These are phyloP conservation scores for Aurelia sp. DNA, from an alignment of 30 jellyfish, hydroid and myxozoan genomes.

Conservation along the genomic window DNA sequence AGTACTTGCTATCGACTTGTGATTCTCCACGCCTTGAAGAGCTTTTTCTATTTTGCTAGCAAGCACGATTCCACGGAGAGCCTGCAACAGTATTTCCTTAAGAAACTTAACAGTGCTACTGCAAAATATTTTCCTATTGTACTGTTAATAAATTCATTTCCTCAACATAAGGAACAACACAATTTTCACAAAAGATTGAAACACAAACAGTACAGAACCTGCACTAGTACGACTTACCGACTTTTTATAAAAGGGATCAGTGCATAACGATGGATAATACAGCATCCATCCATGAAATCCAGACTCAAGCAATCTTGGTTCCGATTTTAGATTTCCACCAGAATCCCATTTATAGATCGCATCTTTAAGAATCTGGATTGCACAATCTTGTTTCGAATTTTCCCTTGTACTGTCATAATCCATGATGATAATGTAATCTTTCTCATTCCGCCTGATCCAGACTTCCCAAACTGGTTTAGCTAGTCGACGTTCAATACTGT, in stretches of 20 bases:
- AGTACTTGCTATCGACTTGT: too few species aligned
- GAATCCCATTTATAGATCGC: slow-evolving; percentile 59
- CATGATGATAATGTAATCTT: slow-evolving; percentile 66
- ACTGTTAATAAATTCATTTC: too few species aligned
- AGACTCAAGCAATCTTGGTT: slow-evolving; percentile 69
- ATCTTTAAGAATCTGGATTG: slow-evolving; percentile 76
- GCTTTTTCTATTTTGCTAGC: too few species aligned
- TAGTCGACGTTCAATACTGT: slow-evolving; percentile 85
- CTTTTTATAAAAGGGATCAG: slow-evolving; percentile 82
- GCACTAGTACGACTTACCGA: slow-evolving; percentile 28
- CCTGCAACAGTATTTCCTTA: too few species aligned
- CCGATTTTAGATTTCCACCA: slow-evolving; percentile 22
- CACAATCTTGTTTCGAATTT: slow-evolving; percentile 41
- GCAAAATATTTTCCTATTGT: too few species aligned
- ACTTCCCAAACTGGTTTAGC: slow-evolving; percentile 77
- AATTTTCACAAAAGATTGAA: too few species aligned
- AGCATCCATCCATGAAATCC: slow-evolving; percentile 93
- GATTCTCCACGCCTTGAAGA: too few species aligned
- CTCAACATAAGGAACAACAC: too few species aligned
- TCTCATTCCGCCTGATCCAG: slow-evolving; percentile 79
- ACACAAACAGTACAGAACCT: too few species aligned
- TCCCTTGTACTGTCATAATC: slow-evolving; percentile 75
- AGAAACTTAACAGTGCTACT: too few species aligned
- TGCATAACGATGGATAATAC: slow-evolving; percentile 86
- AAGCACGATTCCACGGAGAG: too few species aligned